Evolutionary conservation across 2,888 invertebrate genomes (phyloP).

Genomic region (Leptopterna dolabrata): DNA sequence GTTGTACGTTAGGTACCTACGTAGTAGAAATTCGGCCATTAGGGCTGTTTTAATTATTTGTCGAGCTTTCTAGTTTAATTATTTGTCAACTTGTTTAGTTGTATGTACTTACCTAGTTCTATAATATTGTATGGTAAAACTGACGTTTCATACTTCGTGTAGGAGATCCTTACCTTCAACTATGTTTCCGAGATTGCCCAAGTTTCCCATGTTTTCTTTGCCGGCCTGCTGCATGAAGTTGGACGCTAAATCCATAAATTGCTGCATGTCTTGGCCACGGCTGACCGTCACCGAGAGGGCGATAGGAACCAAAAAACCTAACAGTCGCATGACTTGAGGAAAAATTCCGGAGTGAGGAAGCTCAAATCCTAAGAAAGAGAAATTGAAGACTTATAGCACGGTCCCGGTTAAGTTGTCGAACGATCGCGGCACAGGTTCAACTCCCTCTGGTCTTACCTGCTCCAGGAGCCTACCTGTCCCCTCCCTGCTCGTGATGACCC

Average conservation of each 20-base stretch:
- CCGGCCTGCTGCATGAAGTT: slow-evolving; percentile 44
- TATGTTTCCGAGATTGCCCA: slow-evolving; percentile 12
- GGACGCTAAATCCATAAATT: slow-evolving; percentile 27
- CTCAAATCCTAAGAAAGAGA: too few species aligned
- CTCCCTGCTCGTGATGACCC: background rate
- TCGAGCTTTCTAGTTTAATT: too few species aligned
- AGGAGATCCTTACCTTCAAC: slow-evolving; percentile 23
- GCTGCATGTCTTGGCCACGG: slow-evolving; percentile 20
- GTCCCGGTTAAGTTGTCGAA: background rate
- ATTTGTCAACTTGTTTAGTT: too few species aligned
- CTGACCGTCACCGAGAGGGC: background rate
- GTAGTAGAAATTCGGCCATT: too few species aligned
- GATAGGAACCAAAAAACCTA: background rate
- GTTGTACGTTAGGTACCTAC: too few species aligned
- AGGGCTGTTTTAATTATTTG: too few species aligned
- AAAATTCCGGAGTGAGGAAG: background rate
- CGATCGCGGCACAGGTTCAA: background rate
- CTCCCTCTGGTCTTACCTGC: slow-evolving; percentile 11
- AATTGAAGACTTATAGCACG: background rate
- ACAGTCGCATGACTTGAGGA: background rate
- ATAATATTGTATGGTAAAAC: background rate
- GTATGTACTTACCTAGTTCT: too few species aligned
- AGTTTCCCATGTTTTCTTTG: slow-evolving; percentile 19
- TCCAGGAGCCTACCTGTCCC: slow-evolving; percentile 1
- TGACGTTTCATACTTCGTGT: background rate